Base-by-base conservation (phyloP, 1,140 invertebrate genomes). In the Piezodorus guildinii region DNA sequence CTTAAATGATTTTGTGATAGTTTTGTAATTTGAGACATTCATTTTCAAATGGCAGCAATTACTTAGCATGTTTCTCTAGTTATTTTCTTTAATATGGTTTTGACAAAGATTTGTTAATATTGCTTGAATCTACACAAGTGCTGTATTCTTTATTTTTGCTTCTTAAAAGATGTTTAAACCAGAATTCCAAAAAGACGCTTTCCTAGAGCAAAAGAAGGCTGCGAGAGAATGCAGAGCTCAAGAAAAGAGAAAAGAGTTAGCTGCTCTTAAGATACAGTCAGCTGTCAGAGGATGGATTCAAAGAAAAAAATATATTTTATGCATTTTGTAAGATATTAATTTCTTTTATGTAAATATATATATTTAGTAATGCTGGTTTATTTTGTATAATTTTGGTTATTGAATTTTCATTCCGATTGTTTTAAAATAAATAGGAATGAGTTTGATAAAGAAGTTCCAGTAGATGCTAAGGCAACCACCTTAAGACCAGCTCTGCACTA, bases 151-250 rank as follows among this genome's bases (percentile, higher is more conserved):
- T 39, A 39, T 39, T 39, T 39, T 12, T 4, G 6, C 12, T 10
- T 12, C 2, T 1, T 39, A 39, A 60, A 58, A 54, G 27, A 69
- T 69, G 68, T 69, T 63, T 54, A 66, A 66, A 49, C 62, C 51
- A 25, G 65, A 69, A 30, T 65, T 65, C 2, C 62, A 66, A 43
- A 86, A 84, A 71, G 78, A 76, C 63, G 78, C 72, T 67, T 91
- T 91, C 71, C 77, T 91, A 68, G 85, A 89, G 71, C 85, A 89
- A 70, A 90, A 88, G 3, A 94, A 94, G 76, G 88, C 86, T 25
- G 91, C 91, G 9, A 79, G 92, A 67, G 84, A 81, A 70, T 89
- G 94, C 74, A 80, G 91, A 67, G 90, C 88, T 3, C 76, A 86
- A 58, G 91, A 91, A 70, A 87, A 90, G 73, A 82, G 84, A 67